A percentile compares a stretch with the other conserved stretches of the same genome.
phyloP scores from a whole-genome alignment of 1,140 invertebrate genomes.

The Ruditapes philippinarum region DNA sequence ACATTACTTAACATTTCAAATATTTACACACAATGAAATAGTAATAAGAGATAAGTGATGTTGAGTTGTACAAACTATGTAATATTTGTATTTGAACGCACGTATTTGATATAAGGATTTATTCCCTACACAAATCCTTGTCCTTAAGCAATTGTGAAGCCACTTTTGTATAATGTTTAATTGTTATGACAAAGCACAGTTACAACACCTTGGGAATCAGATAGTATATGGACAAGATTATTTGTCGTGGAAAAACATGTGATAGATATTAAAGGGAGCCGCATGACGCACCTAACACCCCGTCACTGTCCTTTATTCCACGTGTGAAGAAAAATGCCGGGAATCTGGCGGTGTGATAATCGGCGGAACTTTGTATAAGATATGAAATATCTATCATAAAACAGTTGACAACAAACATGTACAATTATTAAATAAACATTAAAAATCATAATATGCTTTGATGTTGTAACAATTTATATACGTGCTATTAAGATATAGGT shows the following conservation, averaged over 20 bases:
- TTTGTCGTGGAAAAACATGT: neutral
- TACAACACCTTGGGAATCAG: neutral
- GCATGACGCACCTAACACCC: neutral
- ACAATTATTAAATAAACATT: neutral
- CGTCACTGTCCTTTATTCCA: neutral
- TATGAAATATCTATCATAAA: neutral
- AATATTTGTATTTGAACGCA: neutral
- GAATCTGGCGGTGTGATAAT: conserved; percentile 31
- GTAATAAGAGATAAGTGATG: neutral
- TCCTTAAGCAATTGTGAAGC: neutral
- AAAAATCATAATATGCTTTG: neutral
- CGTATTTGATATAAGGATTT: neutral
- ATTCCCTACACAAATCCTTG: no score
- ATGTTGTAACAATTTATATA: neutral
- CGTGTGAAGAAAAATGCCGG: conserved; percentile 47
- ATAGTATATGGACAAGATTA: neutral
- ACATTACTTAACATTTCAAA: conserved; percentile 2
- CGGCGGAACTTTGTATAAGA: neutral
- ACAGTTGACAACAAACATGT: neutral
- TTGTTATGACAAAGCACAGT: neutral
- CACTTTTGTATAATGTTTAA: neutral
- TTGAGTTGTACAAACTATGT: neutral
- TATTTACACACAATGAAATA: neutral
- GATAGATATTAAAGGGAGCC: conserved; percentile 18
- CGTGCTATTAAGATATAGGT: no score